A percentile compares a stretch with the other conserved stretches of the same genome.
Evolutionary conservation across 37 sponge, comb jelly and placozoan species (phyloP).

Genomic region (Crambe crambe): DNA sequence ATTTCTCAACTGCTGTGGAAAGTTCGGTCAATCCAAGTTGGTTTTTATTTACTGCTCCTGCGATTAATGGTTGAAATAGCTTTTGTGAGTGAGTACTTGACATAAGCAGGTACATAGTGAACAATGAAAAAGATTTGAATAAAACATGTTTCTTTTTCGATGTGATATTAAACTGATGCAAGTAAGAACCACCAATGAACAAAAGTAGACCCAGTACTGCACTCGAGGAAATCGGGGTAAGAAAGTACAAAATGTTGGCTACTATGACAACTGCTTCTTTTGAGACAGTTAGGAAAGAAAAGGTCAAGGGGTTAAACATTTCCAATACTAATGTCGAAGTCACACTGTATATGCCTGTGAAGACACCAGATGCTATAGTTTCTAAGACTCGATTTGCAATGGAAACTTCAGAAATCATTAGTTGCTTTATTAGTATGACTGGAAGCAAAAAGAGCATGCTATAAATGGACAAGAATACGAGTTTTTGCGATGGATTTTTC

Average conservation of each 20-base stretch:
- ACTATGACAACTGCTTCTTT: background rate
- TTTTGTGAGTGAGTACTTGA: background rate
- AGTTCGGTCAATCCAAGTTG: background rate
- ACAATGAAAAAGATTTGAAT: no score
- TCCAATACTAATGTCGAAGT: background rate
- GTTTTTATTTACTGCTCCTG: no score
- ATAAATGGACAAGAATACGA: background rate
- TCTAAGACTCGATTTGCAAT: background rate
- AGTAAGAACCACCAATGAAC: background rate
- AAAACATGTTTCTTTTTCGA: background rate
- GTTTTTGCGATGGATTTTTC: background rate
- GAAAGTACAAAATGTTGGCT: background rate
- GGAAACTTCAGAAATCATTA: background rate
- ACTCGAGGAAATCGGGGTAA: background rate
- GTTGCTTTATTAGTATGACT: background rate
- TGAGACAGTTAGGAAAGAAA: background rate
- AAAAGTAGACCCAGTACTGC: background rate
- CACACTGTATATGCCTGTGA: background rate
- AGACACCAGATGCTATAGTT: background rate
- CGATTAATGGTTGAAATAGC: background rate
- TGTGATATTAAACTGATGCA: background rate
- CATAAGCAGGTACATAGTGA: no score
- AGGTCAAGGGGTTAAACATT: background rate
- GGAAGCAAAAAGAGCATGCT: background rate
- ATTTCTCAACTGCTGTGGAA: background rate